Evolutionary conservation across 2,113 vertebrate genomes (phyloP), one percentile per base, ranked within the genome.

Genomic region (Larimichthys crocea): DNA sequence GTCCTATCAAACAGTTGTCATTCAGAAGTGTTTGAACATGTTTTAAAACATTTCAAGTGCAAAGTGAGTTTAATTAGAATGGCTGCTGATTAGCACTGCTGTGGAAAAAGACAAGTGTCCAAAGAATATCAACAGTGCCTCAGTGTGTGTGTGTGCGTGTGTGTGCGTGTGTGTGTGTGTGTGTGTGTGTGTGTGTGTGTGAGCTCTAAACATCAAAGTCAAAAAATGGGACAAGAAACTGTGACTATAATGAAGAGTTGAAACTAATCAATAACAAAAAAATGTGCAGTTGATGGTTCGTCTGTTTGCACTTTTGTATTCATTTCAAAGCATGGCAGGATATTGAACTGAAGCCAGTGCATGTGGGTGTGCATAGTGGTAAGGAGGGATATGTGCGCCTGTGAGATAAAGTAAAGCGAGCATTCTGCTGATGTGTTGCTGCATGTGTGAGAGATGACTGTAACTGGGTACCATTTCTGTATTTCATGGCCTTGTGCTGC

Each of bases 11-110:
- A 90, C 85, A 81, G 86, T 72, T 87, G 89, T 88, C 91, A 35
- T 90, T 89, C 81, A 84, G 20, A 86, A 74, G 79, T 92, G 88
- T 92, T 85, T 87, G 87, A 93, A 91, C 84, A 89, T 79, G 85
- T 90, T 90, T 92, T 88, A 90, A 79, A 92, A 87, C 84, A 77
- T 90, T 92, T 87, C 74, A 67, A 88, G 84, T 79, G 85, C 90
- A 91, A 93, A 90, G 86, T 57, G 66, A 79, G 83, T 90, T 93
- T 93, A 93, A 94, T 94, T 92, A 92, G 82, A 89, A 79, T 59
- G 76, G 61, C 80, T 67, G 82, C 85, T 81, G 88, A 91, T 88
- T 89, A 88, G 84, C 86, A 65, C 69, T 9, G 70, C 82, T 42
- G 82, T 29, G 60, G 76, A 78, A 79, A 69, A 76, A 88, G 79